Evolutionary conservation across 2,113 vertebrate genomes (phyloP).

Genomic region (Poecile atricapillus): DNA sequence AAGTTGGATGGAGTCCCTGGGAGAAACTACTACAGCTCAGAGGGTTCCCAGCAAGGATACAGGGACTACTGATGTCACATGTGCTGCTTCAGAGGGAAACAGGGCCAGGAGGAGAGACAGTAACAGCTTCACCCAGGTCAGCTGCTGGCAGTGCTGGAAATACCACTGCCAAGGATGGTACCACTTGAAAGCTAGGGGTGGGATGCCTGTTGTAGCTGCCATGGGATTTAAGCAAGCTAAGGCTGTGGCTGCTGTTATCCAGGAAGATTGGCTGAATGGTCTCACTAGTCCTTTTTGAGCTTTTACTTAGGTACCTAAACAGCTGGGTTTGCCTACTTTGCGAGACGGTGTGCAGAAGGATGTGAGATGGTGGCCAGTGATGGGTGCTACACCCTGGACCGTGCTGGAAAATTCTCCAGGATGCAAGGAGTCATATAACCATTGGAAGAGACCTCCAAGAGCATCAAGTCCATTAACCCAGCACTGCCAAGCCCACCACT

Average conservation of each 20-base stretch:
- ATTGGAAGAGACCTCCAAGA: not conserved
- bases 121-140: not conserved
- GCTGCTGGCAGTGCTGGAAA: not conserved
- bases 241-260: not conserved
- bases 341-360: not conserved
- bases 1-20: not conserved
- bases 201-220: not conserved
- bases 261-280: not conserved
- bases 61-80: not conserved
- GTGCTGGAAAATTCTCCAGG: not conserved
- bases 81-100: not conserved
- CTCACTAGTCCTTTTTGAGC: not conserved
- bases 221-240: not conserved
- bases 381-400: rapidly evolving
- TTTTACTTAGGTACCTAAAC: not conserved
- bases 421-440: not conserved
- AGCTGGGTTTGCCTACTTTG: not conserved
- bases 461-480: not conserved
- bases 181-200: not conserved
- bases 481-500: not conserved
- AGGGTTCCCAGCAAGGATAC: not conserved
- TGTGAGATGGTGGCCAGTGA: not conserved
- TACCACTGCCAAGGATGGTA: not conserved
- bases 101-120: not conserved
- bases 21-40: not conserved